Evolutionary conservation across 1,140 invertebrate species (phyloP), one percentile per base, ranked within the genome.

Genomic region (Brevipalpus yothersi): DNA sequence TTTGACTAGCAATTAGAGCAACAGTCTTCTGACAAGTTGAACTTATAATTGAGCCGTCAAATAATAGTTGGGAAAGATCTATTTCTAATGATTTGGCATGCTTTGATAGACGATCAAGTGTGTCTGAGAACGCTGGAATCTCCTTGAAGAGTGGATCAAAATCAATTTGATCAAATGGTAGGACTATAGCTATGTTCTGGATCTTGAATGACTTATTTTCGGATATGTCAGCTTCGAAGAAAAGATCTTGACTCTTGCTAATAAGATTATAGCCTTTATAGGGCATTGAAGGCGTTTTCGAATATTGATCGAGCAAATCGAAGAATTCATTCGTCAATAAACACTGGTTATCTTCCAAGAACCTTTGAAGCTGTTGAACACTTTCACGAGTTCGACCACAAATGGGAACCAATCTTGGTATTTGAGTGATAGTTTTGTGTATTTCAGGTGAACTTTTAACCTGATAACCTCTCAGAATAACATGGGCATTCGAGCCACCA

Each of bases 401-500:
- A 8, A 51, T 51, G 8, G n/a, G n/a, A 2, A 51, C n/a, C 21
- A 51, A 51, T 51, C 49, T n/a, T 5, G 49, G 49, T 45, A 45
- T 15, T 45, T 45, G 8, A 10, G 42, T 10, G 10, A 15, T 17
- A 12, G 5, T n/a, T 10, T 13, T 15, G 15, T 11, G 19, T 5
- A n/a, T 17, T n/a, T 49, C 47, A 15, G 49, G 13, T 8, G 49
- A 51, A n/a, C n/a, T 13, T 17, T 17, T 13, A 10, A 2, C 8
- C 2, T 51, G 2, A 53, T 51, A 5, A 42, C 19, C 8, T 53
- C 80, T 77, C 0, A 96, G 72, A 58, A 96, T 74, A 0, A 88
- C 72, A 71, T 96, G 92, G 15, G 86, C 89, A 73, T 97, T 97
- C 31, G 90, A 86, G 53, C 93, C 93, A 60, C 93, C 93, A 74